A percentile compares a stretch with the other conserved stretches of the same genome.
Conservation (phyloP, 2,888 invertebrate species). For the Homarus gammarus region DNA sequence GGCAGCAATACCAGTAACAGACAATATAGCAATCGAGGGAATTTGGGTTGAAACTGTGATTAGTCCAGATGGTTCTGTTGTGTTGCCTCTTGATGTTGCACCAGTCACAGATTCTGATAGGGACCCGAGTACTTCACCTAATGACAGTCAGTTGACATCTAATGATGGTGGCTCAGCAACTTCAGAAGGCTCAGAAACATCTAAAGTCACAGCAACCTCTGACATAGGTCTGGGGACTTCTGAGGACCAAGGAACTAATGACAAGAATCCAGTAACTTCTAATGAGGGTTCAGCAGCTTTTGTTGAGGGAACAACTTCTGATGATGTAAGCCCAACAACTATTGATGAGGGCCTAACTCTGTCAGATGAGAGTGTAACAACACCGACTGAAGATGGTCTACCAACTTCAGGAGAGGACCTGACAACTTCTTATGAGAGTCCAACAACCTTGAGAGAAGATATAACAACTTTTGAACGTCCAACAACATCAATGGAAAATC, state of each 20-base stretch:
- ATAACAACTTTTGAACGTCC: neutral
- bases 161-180: neutral
- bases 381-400: neutral
- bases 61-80: neutral
- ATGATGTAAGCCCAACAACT: too few relatives aligned
- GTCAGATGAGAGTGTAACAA: neutral
- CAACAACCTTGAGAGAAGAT: neutral
- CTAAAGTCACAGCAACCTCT: neutral
- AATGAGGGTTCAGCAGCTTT: neutral
- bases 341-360: neutral
- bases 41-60: neutral
- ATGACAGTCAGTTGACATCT: neutral
- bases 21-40: constrained; percentile 28
- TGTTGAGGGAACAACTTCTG: neutral
- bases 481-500: neutral
- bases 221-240: neutral
- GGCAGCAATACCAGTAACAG: neutral
- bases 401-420: too few relatives aligned
- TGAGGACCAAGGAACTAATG: neutral
- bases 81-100: neutral
- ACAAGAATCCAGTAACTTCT: neutral
- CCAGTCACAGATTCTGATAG: neutral
- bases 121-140: neutral
- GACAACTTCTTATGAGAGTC: neutral
- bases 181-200: neutral